A percentile compares a stretch with the other conserved stretches of the same genome.
Evolutionary conservation across 2,113 vertebrate species (phyloP).

Genomic region (Leptobrachium ailaonicum): DNA sequence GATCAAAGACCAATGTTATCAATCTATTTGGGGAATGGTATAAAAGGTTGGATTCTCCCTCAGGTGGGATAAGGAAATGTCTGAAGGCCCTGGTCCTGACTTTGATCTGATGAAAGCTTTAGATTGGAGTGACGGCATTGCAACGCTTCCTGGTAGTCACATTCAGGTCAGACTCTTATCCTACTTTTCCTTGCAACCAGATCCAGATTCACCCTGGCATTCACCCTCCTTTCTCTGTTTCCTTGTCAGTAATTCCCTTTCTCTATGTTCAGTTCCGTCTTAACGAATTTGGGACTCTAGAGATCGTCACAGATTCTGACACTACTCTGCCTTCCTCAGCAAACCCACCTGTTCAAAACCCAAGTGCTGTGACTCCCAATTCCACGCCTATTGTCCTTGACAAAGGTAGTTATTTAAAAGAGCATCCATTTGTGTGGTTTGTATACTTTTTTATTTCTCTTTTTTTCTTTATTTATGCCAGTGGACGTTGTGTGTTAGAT

Average conservation of each 20-base stretch:
- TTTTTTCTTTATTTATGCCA: no score
- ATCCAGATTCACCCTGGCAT: not conserved
- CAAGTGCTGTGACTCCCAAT: constrained; percentile 7
- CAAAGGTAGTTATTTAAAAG: constrained; percentile 49
- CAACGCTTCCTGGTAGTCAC: constrained; percentile 92
- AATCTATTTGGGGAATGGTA: not conserved
- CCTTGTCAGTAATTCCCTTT: constrained; percentile 1
- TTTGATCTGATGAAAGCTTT: constrained; percentile 95
- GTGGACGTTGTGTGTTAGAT: no score
- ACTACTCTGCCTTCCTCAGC: not conserved
- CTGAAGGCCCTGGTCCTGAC: constrained; percentile 69
- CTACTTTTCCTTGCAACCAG: not conserved
- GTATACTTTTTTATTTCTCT: no score
- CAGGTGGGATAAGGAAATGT: constrained; percentile 37
- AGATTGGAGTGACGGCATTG: constrained; percentile 97
- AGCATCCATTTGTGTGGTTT: not conserved
- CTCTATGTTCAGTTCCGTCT: constrained; percentile 82
- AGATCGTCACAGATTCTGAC: constrained; percentile 85
- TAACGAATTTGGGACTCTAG: constrained; percentile 93
- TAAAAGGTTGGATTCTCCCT: not conserved
- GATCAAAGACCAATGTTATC: no score
- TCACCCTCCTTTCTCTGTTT: not conserved
- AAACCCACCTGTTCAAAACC: not conserved
- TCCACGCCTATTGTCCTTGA: not conserved
- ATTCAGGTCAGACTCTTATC: constrained; percentile 77